phyloP scores from a whole-genome alignment of 2,797 vertebrate species.

The Chanos chanos region DNA sequence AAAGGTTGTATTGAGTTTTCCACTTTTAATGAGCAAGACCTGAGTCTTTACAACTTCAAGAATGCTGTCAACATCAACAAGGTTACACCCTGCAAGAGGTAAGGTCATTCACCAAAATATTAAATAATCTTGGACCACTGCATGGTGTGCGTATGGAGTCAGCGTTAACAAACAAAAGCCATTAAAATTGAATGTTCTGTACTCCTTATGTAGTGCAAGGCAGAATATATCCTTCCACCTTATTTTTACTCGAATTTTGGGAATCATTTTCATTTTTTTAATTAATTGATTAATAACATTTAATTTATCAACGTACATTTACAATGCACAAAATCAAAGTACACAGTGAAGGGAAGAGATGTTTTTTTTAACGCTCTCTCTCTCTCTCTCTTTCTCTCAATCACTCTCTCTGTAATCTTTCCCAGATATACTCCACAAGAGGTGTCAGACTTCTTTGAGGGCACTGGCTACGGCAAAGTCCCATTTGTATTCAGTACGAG shows the following conservation, averaged over 20 bases:
- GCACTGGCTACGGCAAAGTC: conserved; percentile 65
- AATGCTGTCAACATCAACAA: conserved; percentile 49
- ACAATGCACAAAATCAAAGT: too few species aligned
- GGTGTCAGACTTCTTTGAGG: conserved; percentile 55
- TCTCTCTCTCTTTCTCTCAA: neutral
- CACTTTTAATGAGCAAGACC: conserved; percentile 77
- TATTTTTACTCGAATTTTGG: too few species aligned
- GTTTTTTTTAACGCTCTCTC: too few species aligned
- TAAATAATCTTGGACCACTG: neutral
- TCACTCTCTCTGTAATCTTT: conserved; percentile 11
- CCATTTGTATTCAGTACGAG: rapidly evolving
- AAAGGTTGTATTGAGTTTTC: conserved; percentile 88
- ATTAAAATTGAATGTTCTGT: too few species aligned
- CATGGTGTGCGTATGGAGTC: too few species aligned
- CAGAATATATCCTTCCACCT: too few species aligned
- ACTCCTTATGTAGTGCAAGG: too few species aligned
- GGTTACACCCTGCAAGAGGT: conserved; percentile 69
- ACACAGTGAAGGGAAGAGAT: too few species aligned
- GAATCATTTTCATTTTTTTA: too few species aligned
- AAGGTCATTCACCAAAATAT: neutral
- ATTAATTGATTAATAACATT: too few species aligned
- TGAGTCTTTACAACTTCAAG: conserved; percentile 93
- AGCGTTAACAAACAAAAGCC: too few species aligned
- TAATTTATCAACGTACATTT: too few species aligned
- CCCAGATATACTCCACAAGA: conserved; percentile 49